Percentiles rank a stretch among this genome's conserved stretches.
Evolutionary conservation across 1,140 invertebrate species (phyloP).

Genomic region (Catajapyx aquilonaris): DNA sequence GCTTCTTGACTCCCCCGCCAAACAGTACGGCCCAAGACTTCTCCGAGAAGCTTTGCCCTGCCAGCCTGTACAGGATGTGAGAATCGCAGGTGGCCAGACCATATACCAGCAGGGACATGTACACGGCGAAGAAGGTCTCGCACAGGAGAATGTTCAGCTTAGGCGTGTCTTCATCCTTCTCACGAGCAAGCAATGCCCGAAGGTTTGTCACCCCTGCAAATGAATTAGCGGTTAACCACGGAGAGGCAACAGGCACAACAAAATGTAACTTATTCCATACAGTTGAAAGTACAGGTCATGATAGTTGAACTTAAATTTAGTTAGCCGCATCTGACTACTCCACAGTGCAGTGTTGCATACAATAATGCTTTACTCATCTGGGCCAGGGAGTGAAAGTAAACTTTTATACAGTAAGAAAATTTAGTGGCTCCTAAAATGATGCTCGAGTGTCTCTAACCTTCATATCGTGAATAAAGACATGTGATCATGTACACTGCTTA

Average conservation of each 20-base stretch:
- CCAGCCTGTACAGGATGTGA: conserved; percentile 70
- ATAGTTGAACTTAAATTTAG: too few species aligned
- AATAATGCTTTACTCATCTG: too few species aligned
- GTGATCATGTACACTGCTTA: conserved; percentile 16
- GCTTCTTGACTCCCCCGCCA: conserved; percentile 82
- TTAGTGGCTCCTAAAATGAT: too few species aligned
- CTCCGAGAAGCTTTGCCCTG: conserved; percentile 59
- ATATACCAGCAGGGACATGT: conserved; percentile 77
- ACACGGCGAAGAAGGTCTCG: conserved; percentile 82
- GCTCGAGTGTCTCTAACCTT: too few species aligned
- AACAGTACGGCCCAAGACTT: conserved; percentile 72
- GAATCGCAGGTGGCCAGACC: conserved; percentile 86
- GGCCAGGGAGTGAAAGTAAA: too few species aligned
- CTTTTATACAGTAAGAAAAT: conserved; percentile 8
- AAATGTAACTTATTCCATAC: too few species aligned
- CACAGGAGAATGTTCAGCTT: conserved; percentile 76
- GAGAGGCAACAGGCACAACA: too few species aligned
- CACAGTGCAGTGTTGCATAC: too few species aligned
- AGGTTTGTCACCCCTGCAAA: conserved; percentile 76
- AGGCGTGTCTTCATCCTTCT: conserved; percentile 91
- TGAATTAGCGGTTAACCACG: too few species aligned
- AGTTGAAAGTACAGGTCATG: too few species aligned
- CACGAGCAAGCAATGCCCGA: conserved; percentile 64
- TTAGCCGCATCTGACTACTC: too few species aligned
- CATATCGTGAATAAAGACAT: too few species aligned